A percentile compares a stretch with the other conserved stretches of the same genome.
phyloP scores from a whole-genome alignment of 2,797 vertebrate species.

The Chloroceryle amazona region DNA sequence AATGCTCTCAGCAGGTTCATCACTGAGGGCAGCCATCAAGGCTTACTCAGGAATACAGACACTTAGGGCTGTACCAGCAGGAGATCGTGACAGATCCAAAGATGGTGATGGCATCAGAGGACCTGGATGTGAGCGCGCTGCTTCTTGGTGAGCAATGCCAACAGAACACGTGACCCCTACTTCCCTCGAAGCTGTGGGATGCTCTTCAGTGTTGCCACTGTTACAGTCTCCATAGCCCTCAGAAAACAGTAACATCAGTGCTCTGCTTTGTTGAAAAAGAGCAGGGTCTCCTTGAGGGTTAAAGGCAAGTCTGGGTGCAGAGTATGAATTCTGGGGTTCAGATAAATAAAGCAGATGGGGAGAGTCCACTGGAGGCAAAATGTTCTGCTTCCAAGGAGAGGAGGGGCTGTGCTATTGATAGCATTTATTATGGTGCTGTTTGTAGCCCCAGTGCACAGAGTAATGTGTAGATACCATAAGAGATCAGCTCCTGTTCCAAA shows the following conservation, averaged over 20 bases:
- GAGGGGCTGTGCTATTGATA: neutral
- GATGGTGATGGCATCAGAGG: neutral
- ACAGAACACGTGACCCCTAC: accelerated
- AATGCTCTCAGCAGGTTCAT: neutral
- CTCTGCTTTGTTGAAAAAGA: neutral
- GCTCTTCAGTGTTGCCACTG: accelerated
- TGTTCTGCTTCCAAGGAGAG: neutral
- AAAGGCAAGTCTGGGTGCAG: neutral
- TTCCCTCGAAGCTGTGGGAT: neutral
- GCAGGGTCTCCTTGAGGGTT: neutral
- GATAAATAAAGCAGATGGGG: neutral
- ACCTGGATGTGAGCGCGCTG: neutral
- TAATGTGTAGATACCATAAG: neutral
- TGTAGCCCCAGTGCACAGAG: neutral
- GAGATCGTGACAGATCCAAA: neutral
- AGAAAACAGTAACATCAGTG: neutral
- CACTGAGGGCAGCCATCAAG: neutral
- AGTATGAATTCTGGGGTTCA: neutral
- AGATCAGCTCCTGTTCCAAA: neutral
- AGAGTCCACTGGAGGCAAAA: neutral
- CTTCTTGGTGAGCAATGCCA: neutral
- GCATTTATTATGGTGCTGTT: neutral
- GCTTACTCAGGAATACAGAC: neutral
- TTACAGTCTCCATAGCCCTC: accelerated
- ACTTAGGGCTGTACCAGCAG: accelerated